Evolutionary conservation across 2,888 invertebrate genomes (phyloP), one percentile per base, ranked within the genome.

Genomic region (Conus canariensis): DNA sequence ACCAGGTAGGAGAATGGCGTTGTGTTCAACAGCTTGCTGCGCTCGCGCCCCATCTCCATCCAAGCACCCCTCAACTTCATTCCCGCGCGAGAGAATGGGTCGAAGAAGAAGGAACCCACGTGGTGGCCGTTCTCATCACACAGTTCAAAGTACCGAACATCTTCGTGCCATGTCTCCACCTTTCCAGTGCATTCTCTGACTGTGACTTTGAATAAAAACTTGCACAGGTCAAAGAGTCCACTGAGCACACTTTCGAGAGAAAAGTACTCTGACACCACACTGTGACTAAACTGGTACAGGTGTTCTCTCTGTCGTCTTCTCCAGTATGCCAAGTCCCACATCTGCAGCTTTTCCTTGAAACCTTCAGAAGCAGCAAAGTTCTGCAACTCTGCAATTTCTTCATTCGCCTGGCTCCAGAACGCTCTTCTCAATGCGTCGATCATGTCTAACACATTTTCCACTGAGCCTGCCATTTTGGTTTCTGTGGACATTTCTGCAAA

Each of bases 271-370:
- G 97, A 97, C 19, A 98, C 97, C 93, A 97, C 97, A 92, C 97
- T 97, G 93, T 98, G 98, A 94, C 98, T 97, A 92, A 97, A 97
- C 89, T 97, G 97, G 94, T 92, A 98, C 16, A 98, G 95, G 0
- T 94, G 93, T n/a, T 94, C 91, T 93, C 97, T 97, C 93, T 98
- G 98, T 95, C 98, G 98, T 93, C 98, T 97, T 94, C 97, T 97
- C 98, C 98, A 99, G 95, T 98, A 99, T 1, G 98, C 97, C 85
- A 99, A 97, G 96, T 99, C 99, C 97, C 98, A 99, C 87, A 97
- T 97, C 93, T 98, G 97, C 56, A 99, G 96, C 14, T 95, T 93
- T 12, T 97, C 97, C 85, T 97, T 97, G 94, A 98, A 98, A 0
- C 98, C 98, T 94, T 97, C 97, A 88, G 97, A 97, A 0, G 96